Conservation (phyloP, 2,113 vertebrate genomes). For the Tragelaphus scriptus region DNA sequence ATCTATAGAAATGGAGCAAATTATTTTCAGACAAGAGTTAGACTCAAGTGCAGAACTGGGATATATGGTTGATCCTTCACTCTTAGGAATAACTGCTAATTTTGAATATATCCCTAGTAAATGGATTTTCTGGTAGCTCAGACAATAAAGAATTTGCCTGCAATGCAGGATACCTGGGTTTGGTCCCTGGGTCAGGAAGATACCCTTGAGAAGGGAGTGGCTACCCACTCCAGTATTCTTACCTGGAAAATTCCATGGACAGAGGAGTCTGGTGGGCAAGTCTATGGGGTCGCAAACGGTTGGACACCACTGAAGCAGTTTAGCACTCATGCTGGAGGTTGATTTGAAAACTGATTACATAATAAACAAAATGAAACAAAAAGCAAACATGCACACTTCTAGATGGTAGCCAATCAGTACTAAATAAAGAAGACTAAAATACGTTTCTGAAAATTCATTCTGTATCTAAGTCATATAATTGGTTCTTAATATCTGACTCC, state of each 20-base stretch:
- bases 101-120: background rate
- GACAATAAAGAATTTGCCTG: background rate
- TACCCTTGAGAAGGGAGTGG: background rate
- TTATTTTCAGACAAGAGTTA: background rate
- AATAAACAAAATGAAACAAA: background rate
- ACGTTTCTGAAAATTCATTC: background rate
- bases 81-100: background rate
- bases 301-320: background rate
- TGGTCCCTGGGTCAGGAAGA: background rate
- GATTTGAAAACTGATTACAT: background rate
- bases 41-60: background rate
- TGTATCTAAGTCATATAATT: background rate
- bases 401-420: background rate
- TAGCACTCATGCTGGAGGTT: background rate
- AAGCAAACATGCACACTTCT: background rate
- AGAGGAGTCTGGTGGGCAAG: background rate
- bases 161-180: background rate
- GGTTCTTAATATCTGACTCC: background rate
- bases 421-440: background rate
- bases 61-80: background rate
- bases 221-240: background rate
- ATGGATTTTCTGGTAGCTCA: background rate
- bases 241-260: background rate
- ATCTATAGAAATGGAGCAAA: background rate
- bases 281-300: accelerated